A percentile compares a stretch with the other conserved stretches of the same genome.
Conservation (phyloP, 2,113 vertebrate genomes). For the Corydoras maculifer region DNA sequence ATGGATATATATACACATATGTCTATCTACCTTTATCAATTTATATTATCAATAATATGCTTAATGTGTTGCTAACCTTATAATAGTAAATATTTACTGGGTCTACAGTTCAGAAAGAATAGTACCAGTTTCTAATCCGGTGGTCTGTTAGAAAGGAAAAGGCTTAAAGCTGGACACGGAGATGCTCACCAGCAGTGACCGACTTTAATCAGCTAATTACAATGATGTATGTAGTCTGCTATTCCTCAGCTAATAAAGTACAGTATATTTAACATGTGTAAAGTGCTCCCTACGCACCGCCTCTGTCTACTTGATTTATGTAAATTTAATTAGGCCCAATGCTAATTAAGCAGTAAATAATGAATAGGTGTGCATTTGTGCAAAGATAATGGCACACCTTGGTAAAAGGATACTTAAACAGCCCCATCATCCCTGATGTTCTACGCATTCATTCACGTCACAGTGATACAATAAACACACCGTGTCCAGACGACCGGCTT, state of each 20-base stretch:
- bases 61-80: too few relatives aligned
- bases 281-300: constrained; percentile 58
- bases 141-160: background rate
- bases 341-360: constrained; percentile 72
- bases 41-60: too few relatives aligned
- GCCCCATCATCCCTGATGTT: too few relatives aligned
- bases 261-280: constrained; percentile 66
- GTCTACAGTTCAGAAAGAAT: too few relatives aligned
- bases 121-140: background rate
- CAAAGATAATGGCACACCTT: constrained; percentile 60
- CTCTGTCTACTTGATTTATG: constrained; percentile 70
- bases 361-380: constrained; percentile 65
- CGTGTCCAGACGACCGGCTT: too few relatives aligned
- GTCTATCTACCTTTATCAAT: too few relatives aligned
- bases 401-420: constrained; percentile 43
- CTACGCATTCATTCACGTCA: too few relatives aligned
- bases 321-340: constrained; percentile 63
- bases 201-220: constrained; percentile 59
- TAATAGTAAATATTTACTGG: too few relatives aligned
- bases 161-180: constrained; percentile 3
- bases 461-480: too few relatives aligned
- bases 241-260: constrained; percentile 61
- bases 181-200: constrained; percentile 28
- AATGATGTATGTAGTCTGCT: constrained; percentile 56
- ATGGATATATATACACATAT: too few relatives aligned